Evolutionary conservation across 1,140 invertebrate species (phyloP).

Genomic region (Drosophila bocki): DNA sequence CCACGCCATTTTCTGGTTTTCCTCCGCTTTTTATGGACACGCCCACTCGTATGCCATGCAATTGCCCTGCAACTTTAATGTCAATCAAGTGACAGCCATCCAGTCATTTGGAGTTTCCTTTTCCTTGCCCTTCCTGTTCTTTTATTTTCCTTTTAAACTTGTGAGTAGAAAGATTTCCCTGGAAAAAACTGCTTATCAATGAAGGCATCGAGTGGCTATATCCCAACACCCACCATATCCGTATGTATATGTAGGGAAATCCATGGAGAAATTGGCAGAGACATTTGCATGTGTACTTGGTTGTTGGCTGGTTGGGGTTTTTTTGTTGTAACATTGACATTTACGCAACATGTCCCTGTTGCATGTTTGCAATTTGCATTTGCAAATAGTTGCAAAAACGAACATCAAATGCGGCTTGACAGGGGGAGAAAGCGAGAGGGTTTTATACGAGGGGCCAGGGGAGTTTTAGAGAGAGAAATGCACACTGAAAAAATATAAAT

Average conservation of each 20-base stretch:
- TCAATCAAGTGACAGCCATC: slow-evolving; percentile 46
- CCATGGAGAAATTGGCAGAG: slow-evolving; percentile 32
- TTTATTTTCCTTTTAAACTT: slow-evolving; percentile 34
- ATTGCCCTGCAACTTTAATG: slow-evolving; percentile 43
- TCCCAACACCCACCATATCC: slow-evolving; percentile 11
- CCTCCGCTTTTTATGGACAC: slow-evolving; percentile 20
- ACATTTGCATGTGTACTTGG: slow-evolving; percentile 55
- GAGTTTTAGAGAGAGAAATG: not conserved
- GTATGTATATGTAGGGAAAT: slow-evolving; percentile 2
- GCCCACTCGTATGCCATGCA: slow-evolving; percentile 44
- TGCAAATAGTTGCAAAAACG: slow-evolving; percentile 83
- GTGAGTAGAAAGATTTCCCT: not conserved
- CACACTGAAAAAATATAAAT: not conserved
- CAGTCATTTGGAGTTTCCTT: slow-evolving; percentile 19
- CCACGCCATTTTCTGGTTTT: slow-evolving; percentile 13
- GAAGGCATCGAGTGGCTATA: slow-evolving; percentile 47
- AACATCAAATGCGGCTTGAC: slow-evolving; percentile 77
- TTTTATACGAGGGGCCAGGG: not conserved
- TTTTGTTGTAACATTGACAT: slow-evolving; percentile 68
- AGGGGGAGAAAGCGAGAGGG: not conserved
- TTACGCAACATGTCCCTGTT: slow-evolving; percentile 84
- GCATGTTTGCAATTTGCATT: slow-evolving; percentile 84
- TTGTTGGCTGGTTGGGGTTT: slow-evolving; percentile 30
- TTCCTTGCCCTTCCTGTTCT: slow-evolving; percentile 7
- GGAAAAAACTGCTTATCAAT: slow-evolving; percentile 54